Evolutionary conservation across 2,888 invertebrate genomes (phyloP), one percentile per base, ranked within the genome.

Genomic region (Malthinus seriepunctatus): DNA sequence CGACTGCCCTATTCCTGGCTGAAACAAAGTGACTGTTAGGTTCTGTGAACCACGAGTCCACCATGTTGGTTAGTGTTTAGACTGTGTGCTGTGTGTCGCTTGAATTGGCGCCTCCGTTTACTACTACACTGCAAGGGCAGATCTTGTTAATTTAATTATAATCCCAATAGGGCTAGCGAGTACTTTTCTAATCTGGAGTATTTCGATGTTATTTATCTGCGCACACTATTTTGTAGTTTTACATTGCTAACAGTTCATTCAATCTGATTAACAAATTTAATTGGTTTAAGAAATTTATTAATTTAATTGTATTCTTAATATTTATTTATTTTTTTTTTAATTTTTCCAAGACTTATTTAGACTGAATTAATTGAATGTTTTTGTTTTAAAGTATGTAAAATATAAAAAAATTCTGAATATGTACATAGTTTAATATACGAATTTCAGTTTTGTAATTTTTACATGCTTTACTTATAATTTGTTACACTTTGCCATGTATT

Each of bases 121-220:
- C 44, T 38, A 47, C 51, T 59, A 49, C 34, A 48, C 47, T 38
- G 65, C 66, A 67, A 66, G 67, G 65, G 64, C 68, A 69, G 69
- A 65, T 68, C 66, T 66, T 68, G 47, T 48, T 56, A 39, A 55
- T 47, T 54, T 49, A 46, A 56, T 45, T 34, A 45, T 50, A 53
- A 56, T 34, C 53, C 52, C 49, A 33, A 34, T 49, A 48, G 35
- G 60, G 53, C 69, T 70, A 69, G 73, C 71, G 71, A 74, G 68
- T 72, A 74, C 70, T 75, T 77, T 76, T 76, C 74, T 75, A 76
- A 76, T 73, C 67, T 75, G 74, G 73, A 73, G 74, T 73, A 73
- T 71, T 68, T 73, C 68, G 69, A 67, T 70, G 70, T 67, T 71
- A 66, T 69, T 72, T 67, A 63, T 59, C 63, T 70, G 74, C 73